Evolutionary conservation across 2,888 invertebrate genomes (phyloP).

Genomic region (Merodon equestris): DNA sequence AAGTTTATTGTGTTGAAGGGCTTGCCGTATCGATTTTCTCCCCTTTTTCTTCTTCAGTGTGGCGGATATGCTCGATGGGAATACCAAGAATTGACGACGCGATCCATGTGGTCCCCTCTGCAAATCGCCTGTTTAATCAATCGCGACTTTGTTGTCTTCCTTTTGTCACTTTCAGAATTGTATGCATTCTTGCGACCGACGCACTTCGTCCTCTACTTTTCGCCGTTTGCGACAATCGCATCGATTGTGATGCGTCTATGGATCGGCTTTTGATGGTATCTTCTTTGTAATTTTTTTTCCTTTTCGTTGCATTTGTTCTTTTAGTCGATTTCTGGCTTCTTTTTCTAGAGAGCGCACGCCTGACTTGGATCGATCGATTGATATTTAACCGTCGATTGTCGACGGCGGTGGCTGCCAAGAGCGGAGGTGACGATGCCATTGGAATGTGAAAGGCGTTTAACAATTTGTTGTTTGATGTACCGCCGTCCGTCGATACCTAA

Average conservation of each 20-base stretch:
- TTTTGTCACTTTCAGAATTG: conserved; percentile 9
- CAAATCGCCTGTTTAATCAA: conserved; percentile 8
- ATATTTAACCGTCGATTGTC: conserved; percentile 43
- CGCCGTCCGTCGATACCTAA: not conserved
- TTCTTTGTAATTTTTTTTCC: not conserved
- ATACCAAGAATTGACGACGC: conserved; percentile 39
- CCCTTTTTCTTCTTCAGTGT: no score
- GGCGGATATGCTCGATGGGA: conserved; percentile 51
- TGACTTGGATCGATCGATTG: conserved; percentile 43
- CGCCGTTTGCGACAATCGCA: conserved; percentile 33
- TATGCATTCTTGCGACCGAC: conserved; percentile 15
- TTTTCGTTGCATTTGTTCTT: no score
- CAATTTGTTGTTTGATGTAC: conserved; percentile 40
- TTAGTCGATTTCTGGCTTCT: no score
- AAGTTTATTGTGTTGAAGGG: conserved; percentile 34
- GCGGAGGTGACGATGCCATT: conserved; percentile 37
- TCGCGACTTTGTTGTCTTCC: not conserved
- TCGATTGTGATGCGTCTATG: conserved; percentile 6
- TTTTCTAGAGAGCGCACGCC: conserved; percentile 12
- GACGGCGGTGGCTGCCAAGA: conserved; percentile 7
- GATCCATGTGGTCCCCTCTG: conserved; percentile 40
- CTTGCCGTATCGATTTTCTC: conserved; percentile 45
- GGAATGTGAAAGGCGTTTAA: conserved; percentile 59
- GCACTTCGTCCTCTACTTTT: conserved; percentile 21
- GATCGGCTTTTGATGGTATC: conserved; percentile 33